Evolutionary conservation across 2,113 vertebrate genomes (phyloP).

Genomic region (Phodopus roborovskii): DNA sequence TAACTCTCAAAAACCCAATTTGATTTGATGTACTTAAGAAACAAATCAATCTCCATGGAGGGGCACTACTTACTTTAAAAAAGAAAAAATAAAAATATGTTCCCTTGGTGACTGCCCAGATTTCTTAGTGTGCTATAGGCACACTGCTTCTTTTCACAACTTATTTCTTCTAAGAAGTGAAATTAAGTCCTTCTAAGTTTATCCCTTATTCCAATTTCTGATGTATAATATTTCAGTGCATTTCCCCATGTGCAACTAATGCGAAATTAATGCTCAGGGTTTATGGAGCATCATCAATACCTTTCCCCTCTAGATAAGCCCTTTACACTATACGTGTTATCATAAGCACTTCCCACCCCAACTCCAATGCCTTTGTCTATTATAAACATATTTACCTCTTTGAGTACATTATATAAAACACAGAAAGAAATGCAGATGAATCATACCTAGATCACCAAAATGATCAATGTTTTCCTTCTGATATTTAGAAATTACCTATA

Average conservation of each 20-base stretch:
- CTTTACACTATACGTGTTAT: not conserved
- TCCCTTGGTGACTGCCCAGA: not conserved
- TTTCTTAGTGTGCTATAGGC: not conserved
- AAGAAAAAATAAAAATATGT: constrained; percentile 14
- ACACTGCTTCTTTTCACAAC: not conserved
- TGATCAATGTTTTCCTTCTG: not conserved
- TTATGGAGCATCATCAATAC: not conserved
- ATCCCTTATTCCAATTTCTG: not conserved
- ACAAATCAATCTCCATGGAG: not conserved
- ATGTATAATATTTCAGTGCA: not conserved
- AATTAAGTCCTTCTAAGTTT: not conserved
- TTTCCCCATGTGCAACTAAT: not conserved
- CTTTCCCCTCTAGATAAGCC: not conserved
- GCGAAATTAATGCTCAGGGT: not conserved
- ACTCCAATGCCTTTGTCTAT: not conserved
- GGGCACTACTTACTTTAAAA: constrained; percentile 24
- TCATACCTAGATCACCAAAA: not conserved
- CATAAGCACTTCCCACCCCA: not conserved
- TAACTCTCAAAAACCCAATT: constrained; percentile 9
- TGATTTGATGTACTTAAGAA: constrained; percentile 38
- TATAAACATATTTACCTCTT: not conserved
- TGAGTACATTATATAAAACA: not conserved
- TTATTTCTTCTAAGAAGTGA: not conserved
- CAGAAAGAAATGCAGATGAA: not conserved
- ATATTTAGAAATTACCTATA: not conserved